A percentile compares a stretch with the other conserved stretches of the same genome.
Conservation (phyloP, 2,797 vertebrate genomes). For the Sylvilagus floridanus region DNA sequence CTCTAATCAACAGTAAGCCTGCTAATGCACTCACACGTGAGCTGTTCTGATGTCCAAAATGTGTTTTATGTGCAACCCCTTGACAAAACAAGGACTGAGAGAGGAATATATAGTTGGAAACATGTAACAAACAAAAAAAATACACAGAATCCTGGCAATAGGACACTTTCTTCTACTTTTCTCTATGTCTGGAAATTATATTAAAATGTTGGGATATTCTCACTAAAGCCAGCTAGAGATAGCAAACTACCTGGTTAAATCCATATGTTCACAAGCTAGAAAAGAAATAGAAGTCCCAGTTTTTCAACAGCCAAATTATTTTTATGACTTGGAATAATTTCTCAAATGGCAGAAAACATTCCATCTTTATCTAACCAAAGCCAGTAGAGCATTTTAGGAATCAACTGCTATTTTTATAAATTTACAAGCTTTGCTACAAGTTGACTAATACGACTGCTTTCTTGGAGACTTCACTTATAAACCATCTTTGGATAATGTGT, state of each 20-base stretch:
- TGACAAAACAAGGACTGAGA: not conserved
- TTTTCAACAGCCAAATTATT: constrained; percentile 61
- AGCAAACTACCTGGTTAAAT: constrained; percentile 52
- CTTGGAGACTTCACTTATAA: constrained; percentile 31
- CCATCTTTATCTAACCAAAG: constrained; percentile 16
- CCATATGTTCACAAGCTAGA: not conserved
- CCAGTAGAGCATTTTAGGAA: not conserved
- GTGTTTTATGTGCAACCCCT: not conserved
- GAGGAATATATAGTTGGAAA: not conserved
- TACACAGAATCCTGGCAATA: not conserved
- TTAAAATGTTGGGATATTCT: not conserved
- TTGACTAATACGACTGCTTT: not conserved
- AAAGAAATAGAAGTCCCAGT: constrained; percentile 50
- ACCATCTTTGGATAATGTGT: not conserved
- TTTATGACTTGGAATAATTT: constrained; percentile 42
- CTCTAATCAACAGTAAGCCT: not conserved
- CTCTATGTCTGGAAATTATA: constrained; percentile 22
- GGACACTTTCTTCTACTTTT: constrained; percentile 9
- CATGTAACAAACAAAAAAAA: not conserved
- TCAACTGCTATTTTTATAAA: constrained; percentile 22
- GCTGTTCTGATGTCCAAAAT: not conserved
- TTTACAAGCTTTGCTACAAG: constrained; percentile 48
- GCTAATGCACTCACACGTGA: not conserved
- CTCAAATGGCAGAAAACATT: constrained; percentile 54
- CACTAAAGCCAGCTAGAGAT: constrained; percentile 8